Conservation (phyloP, 2,888 invertebrate genomes). For the Leptothorax acervorum region DNA sequence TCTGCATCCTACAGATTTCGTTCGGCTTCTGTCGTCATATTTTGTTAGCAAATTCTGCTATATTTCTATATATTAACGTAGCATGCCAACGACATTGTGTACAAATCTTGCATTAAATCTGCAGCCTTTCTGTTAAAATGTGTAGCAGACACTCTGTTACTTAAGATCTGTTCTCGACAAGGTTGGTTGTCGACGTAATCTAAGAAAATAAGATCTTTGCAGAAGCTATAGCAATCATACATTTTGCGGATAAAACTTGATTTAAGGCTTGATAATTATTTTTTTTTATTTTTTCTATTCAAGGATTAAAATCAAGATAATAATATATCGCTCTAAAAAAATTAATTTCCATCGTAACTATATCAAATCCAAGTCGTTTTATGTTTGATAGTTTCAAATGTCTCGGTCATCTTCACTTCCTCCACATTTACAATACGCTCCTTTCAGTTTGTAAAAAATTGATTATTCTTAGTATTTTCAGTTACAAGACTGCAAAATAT, state of each 20-base stretch:
- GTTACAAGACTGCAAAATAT: conserved; percentile 11
- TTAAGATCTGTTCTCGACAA: neutral
- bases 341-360: conserved; percentile 59
- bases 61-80: neutral
- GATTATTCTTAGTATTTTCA: conserved; percentile 7
- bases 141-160: neutral
- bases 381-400: conserved; percentile 64
- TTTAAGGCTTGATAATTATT: neutral
- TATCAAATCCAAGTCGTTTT: conserved; percentile 38
- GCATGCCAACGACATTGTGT: neutral
- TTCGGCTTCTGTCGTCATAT: neutral
- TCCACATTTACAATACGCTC: neutral
- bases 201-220: conserved; percentile 44
- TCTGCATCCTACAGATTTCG: neutral
- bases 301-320: conserved; percentile 19
- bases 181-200: neutral
- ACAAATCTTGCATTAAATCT: neutral
- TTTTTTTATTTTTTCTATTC: neutral
- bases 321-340: conserved; percentile 25
- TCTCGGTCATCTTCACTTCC: conserved; percentile 22
- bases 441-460: conserved; percentile 12
- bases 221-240: conserved; percentile 58
- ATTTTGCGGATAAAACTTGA: neutral
- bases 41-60: neutral
- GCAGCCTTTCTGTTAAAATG: neutral